Percentiles rank a stretch among this genome's conserved stretches.
phyloP scores from a whole-genome alignment of 2,113 vertebrate species.

The Copsychus sechellarum region DNA sequence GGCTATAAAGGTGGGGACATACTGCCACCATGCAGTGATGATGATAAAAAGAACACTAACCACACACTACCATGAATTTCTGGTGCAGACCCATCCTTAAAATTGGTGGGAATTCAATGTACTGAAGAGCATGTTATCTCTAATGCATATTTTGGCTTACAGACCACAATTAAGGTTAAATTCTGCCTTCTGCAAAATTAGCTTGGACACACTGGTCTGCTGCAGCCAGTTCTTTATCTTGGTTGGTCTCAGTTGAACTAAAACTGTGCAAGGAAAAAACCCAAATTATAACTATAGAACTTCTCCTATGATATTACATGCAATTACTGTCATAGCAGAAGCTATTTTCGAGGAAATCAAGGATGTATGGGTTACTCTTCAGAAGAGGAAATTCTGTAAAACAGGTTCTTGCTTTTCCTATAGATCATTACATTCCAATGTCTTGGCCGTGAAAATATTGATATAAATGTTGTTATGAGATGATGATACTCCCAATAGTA shows the following conservation, averaged over 20 bases:
- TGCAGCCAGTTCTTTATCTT: constrained; percentile 8
- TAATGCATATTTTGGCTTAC: constrained; percentile 54
- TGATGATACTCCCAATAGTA: background rate
- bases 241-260: background rate
- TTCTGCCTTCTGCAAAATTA: constrained; percentile 55
- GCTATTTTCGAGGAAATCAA: background rate
- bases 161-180: constrained; percentile 61
- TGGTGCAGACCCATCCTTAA: constrained; percentile 46
- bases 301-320: background rate
- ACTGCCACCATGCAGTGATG: constrained; percentile 28
- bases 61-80: background rate
- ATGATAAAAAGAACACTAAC: background rate
- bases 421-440: background rate
- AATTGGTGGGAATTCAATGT: constrained; percentile 45
- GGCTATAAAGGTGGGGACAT: background rate
- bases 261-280: background rate
- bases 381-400: background rate
- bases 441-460: constrained; percentile 33
- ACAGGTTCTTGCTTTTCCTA: background rate
- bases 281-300: background rate
- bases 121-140: background rate
- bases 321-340: background rate
- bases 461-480: constrained; percentile 16
- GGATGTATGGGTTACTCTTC: background rate
- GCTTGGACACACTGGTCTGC: constrained; percentile 12